These are phyloP conservation scores for Drusus annulatus DNA, from an alignment of 1,140 invertebrate species.

Conservation along the genomic window DNA sequence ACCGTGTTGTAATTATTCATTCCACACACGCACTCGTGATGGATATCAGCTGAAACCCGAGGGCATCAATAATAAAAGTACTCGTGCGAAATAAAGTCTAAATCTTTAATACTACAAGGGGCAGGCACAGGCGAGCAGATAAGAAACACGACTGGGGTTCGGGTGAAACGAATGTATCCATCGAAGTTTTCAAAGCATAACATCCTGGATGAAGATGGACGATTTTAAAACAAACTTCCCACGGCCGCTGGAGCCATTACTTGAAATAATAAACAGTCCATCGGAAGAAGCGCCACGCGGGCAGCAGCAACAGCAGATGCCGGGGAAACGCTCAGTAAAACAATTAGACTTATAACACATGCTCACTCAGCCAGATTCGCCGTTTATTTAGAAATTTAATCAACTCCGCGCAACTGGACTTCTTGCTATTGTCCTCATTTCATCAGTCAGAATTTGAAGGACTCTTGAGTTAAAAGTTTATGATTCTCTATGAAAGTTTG, in stretches of 20 bases:
- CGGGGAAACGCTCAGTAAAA: conserved; percentile 16
- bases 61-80: too few species aligned
- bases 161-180: too few species aligned
- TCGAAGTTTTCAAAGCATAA: too few species aligned
- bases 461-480: too few species aligned
- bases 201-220: neutral
- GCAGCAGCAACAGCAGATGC: conserved; percentile 8
- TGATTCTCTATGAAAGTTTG: too few species aligned
- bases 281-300: conserved; percentile 32
- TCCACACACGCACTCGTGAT: too few species aligned
- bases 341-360: conserved; percentile 41
- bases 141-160: too few species aligned
- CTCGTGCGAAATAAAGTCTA: neutral
- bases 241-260: conserved; percentile 16
- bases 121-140: neutral
- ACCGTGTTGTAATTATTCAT: too few species aligned
- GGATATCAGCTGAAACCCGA: too few species aligned
- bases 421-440: too few species aligned
- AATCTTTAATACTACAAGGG: neutral
- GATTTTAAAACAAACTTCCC: conserved; percentile 22
- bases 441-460: too few species aligned
- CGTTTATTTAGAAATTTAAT: conserved; percentile 27
- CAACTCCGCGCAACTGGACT: neutral
- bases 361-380: conserved; percentile 30
- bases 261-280: conserved; percentile 21